These are phyloP conservation scores for Drosophila stalkeri DNA, from an alignment of 2,888 invertebrate genomes.

Conservation along the genomic window DNA sequence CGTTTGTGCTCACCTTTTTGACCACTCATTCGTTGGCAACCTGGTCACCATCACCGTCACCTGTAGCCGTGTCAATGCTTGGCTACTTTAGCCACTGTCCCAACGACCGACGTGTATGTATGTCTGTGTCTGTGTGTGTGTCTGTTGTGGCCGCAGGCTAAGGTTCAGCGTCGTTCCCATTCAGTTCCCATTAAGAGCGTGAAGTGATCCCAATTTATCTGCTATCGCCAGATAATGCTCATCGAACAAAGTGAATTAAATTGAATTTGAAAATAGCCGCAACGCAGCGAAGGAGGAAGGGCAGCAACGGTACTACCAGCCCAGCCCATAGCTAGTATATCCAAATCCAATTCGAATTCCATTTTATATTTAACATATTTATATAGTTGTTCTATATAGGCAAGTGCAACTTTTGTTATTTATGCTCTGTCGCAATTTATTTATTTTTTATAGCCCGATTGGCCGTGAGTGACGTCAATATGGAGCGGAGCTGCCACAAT, in stretches of 20 bases:
- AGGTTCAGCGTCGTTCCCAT: constrained; percentile 22
- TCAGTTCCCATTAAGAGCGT: constrained; percentile 84
- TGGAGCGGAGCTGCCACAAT: constrained; percentile 16
- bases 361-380: constrained; percentile 21
- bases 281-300: background rate
- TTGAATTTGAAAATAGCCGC: constrained; percentile 82
- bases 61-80: constrained; percentile 59
- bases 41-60: constrained; percentile 43
- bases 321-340: background rate
- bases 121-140: constrained; percentile 1
- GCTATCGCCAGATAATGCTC: constrained; percentile 85
- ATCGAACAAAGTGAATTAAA: constrained; percentile 85
- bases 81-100: constrained; percentile 76
- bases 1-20: constrained; percentile 83
- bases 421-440: constrained; percentile 67
- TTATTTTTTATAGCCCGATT: constrained; percentile 56
- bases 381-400: background rate
- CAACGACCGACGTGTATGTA: constrained; percentile 7
- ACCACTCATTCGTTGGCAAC: constrained; percentile 76
- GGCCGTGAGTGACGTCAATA: constrained; percentile 59
- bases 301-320: background rate
- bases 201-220: constrained; percentile 85
- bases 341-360: constrained; percentile 11
- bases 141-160: constrained; percentile 13
- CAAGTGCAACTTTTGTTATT: constrained; percentile 59